Evolutionary conservation across 2,888 invertebrate genomes (phyloP), one percentile per base, ranked within the genome.

Genomic region (Phalera bucephala): DNA sequence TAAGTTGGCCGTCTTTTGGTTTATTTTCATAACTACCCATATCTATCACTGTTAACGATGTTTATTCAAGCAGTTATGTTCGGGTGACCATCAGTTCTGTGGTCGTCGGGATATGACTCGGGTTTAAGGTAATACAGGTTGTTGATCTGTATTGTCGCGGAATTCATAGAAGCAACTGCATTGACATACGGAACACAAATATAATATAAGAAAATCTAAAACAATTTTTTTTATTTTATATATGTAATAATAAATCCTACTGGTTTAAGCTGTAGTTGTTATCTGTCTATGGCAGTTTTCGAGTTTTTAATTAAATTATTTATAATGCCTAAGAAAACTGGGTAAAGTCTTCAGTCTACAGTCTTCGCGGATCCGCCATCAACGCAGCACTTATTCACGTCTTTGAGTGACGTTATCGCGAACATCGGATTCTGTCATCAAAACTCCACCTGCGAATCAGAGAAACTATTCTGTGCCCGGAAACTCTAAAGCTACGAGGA

Each of bases 321-420:
- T n/a, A n/a, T n/a, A n/a, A n/a, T n/a, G n/a, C n/a, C n/a, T n/a
- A n/a, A n/a, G n/a, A n/a, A n/a, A n/a, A n/a, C n/a, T n/a, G n/a
- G n/a, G n/a, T n/a, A n/a, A n/a, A n/a, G n/a, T n/a, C n/a, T n/a
- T n/a, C n/a, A n/a, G n/a, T n/a, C n/a, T n/a, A n/a, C 84, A 1
- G 81, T 84, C n/a, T 86, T 79, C 54, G 72, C 92, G 78, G 68
- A 91, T 80, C 67, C 93, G 76, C 69, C 94, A 80, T 48, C 93
- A 82, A 52, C 91, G 76, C 70, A 91, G 81, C 76, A 91, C 48
- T 90, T 93, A 36, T 91, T 91, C 90, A 94, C 91, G 27, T 87
- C 88, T 33, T 92, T 97, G 59, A 95, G 95, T 67, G 97, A 97
- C 76, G 96, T 97, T 55, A 97, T 98, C 73, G 96, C 96, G 49